phyloP scores from a whole-genome alignment of 2,113 vertebrate genomes.

The Cettia cetti region DNA sequence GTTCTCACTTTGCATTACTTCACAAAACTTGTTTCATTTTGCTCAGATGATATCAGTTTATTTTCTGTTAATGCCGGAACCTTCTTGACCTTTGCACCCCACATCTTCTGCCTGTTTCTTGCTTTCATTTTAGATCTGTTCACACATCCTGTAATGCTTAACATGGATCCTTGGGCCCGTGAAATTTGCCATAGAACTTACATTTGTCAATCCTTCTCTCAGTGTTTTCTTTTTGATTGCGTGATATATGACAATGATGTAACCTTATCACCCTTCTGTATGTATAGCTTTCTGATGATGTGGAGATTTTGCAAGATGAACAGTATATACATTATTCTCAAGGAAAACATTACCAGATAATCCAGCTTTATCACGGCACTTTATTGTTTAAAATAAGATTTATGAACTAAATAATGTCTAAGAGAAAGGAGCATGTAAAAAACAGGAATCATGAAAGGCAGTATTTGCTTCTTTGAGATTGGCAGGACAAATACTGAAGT shows the following conservation, averaged over 20 bases:
- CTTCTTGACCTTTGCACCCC: background rate
- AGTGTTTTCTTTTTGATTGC: background rate
- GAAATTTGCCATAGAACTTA: background rate
- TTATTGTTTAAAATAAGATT: background rate
- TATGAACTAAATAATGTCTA: background rate
- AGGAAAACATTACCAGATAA: background rate
- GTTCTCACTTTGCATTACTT: background rate
- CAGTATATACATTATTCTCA: background rate
- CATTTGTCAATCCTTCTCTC: background rate
- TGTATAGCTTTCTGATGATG: background rate
- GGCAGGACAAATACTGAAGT: background rate
- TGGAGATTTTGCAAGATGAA: background rate
- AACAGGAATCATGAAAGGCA: background rate
- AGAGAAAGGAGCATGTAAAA: background rate
- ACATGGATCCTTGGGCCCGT: background rate
- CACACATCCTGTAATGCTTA: background rate
- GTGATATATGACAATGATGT: background rate
- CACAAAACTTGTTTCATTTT: background rate
- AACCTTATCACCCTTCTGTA: background rate
- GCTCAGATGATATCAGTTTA: background rate
- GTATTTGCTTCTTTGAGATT: background rate
- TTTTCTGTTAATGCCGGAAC: background rate
- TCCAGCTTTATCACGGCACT: background rate
- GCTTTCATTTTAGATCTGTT: slow-evolving; percentile 9
- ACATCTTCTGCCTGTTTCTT: background rate